A percentile compares a stretch with the other conserved stretches of the same genome.
Evolutionary conservation across 2,113 vertebrate species (phyloP).

Genomic region (Arizona elegans): DNA sequence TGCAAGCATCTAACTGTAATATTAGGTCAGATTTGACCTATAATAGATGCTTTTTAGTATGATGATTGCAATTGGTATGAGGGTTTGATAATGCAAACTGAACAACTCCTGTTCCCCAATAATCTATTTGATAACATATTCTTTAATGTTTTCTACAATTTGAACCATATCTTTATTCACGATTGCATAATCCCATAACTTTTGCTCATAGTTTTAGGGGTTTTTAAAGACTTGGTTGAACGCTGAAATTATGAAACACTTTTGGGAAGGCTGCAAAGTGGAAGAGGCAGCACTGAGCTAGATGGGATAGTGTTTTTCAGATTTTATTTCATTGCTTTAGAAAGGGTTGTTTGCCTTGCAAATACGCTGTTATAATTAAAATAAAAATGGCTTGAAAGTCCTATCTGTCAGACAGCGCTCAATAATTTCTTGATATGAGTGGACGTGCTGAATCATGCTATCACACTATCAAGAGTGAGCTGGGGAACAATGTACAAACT

Average conservation of each 20-base stretch:
- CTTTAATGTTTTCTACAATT: background rate
- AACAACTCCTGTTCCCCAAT: background rate
- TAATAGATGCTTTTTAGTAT: background rate
- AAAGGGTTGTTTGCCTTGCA: background rate
- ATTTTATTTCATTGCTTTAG: background rate
- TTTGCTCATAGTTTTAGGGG: background rate
- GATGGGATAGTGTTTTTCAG: background rate
- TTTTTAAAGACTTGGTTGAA: background rate
- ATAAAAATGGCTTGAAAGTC: background rate
- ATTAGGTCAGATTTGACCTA: background rate
- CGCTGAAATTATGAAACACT: background rate
- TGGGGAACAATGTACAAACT: background rate
- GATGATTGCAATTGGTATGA: background rate
- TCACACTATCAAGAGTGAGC: constrained; percentile 15
- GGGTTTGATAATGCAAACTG: background rate
- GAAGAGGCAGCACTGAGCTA: background rate
- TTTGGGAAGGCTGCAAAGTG: background rate
- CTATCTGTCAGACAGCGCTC: background rate
- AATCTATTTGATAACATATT: background rate
- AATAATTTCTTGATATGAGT: background rate
- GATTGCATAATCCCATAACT: background rate
- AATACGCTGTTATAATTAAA: background rate
- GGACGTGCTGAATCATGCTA: background rate
- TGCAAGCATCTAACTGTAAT: background rate
- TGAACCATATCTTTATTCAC: background rate